Evolutionary conservation across 1,140 invertebrate species (phyloP), one percentile per base, ranked within the genome.

Genomic region (Macrobrachium nipponense): DNA sequence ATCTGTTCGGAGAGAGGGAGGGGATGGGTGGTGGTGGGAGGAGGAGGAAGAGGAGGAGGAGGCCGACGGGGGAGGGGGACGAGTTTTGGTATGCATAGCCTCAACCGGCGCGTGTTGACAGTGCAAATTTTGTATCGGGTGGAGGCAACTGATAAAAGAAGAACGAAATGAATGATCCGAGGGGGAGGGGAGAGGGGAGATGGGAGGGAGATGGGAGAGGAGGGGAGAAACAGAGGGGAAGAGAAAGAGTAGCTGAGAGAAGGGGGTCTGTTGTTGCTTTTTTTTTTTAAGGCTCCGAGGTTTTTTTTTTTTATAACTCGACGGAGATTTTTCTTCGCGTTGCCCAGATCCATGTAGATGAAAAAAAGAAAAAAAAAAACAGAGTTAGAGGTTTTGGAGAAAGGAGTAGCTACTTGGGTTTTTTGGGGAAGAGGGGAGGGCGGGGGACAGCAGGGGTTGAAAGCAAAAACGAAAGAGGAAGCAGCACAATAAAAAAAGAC

Each of bases 61-160:
- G n/a, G 8, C 15, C 36, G 81, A 44, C 5, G n/a, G 68, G 18
- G 17, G 81, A 20, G 59, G 51, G 61, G n/a, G 59, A 64, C 76
- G 18, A 59, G 77, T 72, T 86, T 86, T 79, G 83, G 83, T 86
- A 86, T 86, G 83, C 83, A 86, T 86, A 86, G 83, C 76, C 76
- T 51, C 83, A 77, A 62, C 77, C 59, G 66, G 64, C 78, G 58
- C 62, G 51, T 86, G 83, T 86, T 86, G 83, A 86, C 83, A 86
- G 83, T 86, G 83, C 83, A 86, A 86, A 86, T 86, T 86, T 86
- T 86, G 83, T 86, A 86, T 86, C 83, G 83, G 83, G 83, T 86
- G 83, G 83, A 80, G 43, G 83, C 83, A 73, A 80, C 83, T 86
- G 83, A 86, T 86, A 86, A 86, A 86, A 80, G 83, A 80, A 73